phyloP scores from a whole-genome alignment of 1,140 invertebrate species.

The Aphidius ervi region DNA sequence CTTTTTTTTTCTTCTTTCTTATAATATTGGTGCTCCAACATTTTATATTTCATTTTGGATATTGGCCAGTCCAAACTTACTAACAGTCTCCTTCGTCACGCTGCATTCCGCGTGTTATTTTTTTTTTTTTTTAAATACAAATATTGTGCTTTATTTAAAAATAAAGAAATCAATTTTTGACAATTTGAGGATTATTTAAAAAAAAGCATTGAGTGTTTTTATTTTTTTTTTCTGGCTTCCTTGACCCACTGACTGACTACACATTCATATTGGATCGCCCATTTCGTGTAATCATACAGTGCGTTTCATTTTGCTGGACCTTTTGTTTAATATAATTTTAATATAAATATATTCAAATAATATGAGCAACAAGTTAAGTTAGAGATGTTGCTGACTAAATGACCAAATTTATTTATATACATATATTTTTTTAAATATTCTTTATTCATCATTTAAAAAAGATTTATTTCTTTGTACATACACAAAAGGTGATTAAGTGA shows the following conservation, averaged over 20 bases:
- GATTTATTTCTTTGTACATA: no score
- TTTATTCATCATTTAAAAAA: no score
- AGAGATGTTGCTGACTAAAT: no score
- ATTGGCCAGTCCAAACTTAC: slow-evolving; percentile 25
- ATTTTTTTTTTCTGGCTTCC: slow-evolving; percentile 5
- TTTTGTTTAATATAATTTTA: not conserved
- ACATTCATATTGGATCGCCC: slow-evolving; percentile 11
- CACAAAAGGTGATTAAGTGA: no score
- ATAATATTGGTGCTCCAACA: slow-evolving; percentile 5
- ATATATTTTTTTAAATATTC: no score
- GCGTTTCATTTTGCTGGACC: not conserved
- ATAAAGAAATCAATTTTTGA: slow-evolving; percentile 7
- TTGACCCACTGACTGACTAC: slow-evolving; percentile 2
- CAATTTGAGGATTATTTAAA: not conserved
- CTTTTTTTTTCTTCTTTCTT: slow-evolving; percentile 17
- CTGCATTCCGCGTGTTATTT: slow-evolving; percentile 28
- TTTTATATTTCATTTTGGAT: not conserved
- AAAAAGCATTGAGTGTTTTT: not conserved
- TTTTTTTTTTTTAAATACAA: slow-evolving; percentile 35
- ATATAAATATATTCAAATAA: not conserved
- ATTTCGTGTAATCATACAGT: slow-evolving; percentile 18
- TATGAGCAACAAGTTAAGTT: no score
- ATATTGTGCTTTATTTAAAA: slow-evolving; percentile 34
- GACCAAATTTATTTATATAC: no score
- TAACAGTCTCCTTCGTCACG: slow-evolving; percentile 26